Percentiles rank a stretch among this genome's conserved stretches.
These are phyloP conservation scores for Neofelis nebulosa DNA, from an alignment of 2,113 vertebrate genomes.

Conservation along the genomic window DNA sequence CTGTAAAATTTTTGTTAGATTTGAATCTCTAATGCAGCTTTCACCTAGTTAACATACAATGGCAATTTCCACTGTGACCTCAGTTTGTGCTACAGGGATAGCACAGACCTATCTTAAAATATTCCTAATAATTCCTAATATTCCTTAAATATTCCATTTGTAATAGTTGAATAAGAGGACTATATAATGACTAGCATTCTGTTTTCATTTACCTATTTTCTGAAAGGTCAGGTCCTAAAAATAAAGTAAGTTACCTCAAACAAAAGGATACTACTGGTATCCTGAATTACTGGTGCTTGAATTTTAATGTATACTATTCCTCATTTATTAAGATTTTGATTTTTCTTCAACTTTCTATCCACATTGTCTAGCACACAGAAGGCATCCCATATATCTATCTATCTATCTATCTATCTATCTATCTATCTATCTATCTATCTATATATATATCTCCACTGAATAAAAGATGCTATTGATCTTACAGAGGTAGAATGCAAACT, in stretches of 20 bases:
- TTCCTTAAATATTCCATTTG: constrained; percentile 29
- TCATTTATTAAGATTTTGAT: background rate
- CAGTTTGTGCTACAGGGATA: background rate
- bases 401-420: no score
- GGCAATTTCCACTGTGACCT: constrained; percentile 2
- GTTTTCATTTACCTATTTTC: constrained; percentile 10
- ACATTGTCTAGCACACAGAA: background rate
- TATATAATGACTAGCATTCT: background rate
- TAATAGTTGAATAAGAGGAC: background rate
- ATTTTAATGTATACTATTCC: background rate
- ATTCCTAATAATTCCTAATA: background rate
- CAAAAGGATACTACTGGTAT: background rate
- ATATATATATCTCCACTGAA: background rate
- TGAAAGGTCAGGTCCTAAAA: constrained; percentile 4
- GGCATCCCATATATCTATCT: background rate
- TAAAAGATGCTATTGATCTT: background rate
- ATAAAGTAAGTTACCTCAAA: background rate
- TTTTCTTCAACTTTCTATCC: background rate
- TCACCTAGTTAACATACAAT: background rate
- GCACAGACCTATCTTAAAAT: background rate
- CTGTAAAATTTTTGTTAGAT: constrained; percentile 25
- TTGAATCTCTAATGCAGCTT: constrained; percentile 1
- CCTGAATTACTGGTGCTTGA: background rate
- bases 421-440: no score
- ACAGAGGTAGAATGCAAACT: background rate